These are phyloP conservation scores for Apistogramma diplotaenia DNA, from an alignment of 2,113 vertebrate genomes.

Conservation along the genomic window DNA sequence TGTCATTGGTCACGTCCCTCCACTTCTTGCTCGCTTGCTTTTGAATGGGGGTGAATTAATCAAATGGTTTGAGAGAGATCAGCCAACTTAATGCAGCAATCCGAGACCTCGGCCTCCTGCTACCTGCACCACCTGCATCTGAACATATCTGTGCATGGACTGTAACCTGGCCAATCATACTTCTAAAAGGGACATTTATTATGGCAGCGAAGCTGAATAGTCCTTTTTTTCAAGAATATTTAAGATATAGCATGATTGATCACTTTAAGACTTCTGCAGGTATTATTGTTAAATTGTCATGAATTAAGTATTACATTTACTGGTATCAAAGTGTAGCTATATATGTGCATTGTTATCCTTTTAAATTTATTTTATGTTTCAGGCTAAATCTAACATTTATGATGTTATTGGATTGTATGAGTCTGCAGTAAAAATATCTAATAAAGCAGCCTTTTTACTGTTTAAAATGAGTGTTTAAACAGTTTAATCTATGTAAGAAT, in stretches of 20 bases:
- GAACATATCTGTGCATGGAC: background rate
- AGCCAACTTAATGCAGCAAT: conserved; percentile 51
- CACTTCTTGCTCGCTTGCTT: conserved; percentile 47
- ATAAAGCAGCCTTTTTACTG: background rate
- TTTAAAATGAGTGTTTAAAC: background rate
- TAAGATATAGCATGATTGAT: background rate
- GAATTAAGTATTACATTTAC: background rate
- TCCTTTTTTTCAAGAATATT: background rate
- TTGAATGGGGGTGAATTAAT: conserved; percentile 71
- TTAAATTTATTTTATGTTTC: background rate
- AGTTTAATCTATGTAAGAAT: background rate
- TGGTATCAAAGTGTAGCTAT: background rate
- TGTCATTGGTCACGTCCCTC: conserved; percentile 71
- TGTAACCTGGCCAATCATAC: background rate
- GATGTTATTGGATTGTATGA: background rate
- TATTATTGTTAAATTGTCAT: background rate
- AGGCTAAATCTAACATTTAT: background rate
- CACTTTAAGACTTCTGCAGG: background rate
- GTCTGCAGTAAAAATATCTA: background rate
- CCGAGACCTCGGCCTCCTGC: conserved; percentile 17
- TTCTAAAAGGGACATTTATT: background rate
- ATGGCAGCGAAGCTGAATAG: background rate
- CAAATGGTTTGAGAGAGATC: conserved; percentile 66
- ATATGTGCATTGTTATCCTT: rapidly evolving
- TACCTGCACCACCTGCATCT: conserved; percentile 24